phyloP scores from a whole-genome alignment of 2,888 invertebrate species.

The Nomada lathburiana region DNA sequence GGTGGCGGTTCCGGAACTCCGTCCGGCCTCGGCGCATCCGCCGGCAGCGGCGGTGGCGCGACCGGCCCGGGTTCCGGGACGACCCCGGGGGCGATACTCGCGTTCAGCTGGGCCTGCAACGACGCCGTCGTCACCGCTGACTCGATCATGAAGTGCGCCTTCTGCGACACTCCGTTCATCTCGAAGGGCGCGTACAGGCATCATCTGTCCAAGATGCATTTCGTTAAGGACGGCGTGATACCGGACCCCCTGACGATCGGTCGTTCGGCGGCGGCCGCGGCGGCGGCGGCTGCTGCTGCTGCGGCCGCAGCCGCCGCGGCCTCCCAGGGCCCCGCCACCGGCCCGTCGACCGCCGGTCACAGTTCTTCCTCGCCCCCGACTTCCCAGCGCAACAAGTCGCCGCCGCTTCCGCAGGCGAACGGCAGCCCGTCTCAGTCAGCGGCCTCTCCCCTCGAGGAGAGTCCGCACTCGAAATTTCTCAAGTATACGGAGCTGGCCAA shows the following conservation, averaged over 20 bases:
- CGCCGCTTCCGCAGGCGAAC: conserved; percentile 82
- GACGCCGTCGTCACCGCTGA: conserved; percentile 95
- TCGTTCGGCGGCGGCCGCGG: conserved; percentile 86
- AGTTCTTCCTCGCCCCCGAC: conserved; percentile 83
- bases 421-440: conserved; percentile 84
- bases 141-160: conserved; percentile 96
- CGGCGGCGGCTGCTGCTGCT: conserved; percentile 78
- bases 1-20: conserved; percentile 83
- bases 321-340: conserved; percentile 83
- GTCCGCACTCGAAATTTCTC: conserved; percentile 98
- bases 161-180: conserved; percentile 97
- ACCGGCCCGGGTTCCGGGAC: conserved; percentile 85
- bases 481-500: conserved; percentile 99
- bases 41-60: conserved; percentile 81
- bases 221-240: conserved; percentile 95
- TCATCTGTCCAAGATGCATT: conserved; percentile 97
- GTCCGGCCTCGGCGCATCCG: conserved; percentile 80
- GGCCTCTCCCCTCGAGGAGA: conserved; percentile 89
- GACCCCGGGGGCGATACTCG: conserved; percentile 92
- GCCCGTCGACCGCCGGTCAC: conserved; percentile 74
- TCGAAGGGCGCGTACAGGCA: conserved; percentile 98
- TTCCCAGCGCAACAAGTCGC: conserved; percentile 87
- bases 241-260: conserved; percentile 88
- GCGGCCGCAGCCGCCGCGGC: conserved; percentile 76
- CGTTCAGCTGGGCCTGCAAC: conserved; percentile 97